phyloP scores from a whole-genome alignment of 2,888 invertebrate species.

The Listrodromus nycthemerus region DNA sequence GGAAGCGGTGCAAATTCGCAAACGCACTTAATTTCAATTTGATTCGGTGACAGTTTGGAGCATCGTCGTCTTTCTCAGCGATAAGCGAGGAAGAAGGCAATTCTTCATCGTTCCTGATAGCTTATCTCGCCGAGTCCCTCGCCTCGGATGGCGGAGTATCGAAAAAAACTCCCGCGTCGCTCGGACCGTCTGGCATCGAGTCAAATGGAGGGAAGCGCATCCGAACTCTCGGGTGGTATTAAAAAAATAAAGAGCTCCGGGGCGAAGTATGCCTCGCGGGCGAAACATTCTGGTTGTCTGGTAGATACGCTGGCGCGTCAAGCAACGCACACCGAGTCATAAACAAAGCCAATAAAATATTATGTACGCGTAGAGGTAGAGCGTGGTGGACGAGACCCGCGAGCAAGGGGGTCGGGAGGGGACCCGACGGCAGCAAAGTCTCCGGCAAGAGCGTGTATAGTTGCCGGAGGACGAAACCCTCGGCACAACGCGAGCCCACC shows the following conservation, averaged over 20 bases:
- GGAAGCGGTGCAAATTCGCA: neutral
- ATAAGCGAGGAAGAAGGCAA: neutral
- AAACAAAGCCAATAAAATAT: constrained; percentile 84
- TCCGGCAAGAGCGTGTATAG: constrained; percentile 66
- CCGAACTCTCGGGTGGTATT: constrained; percentile 37
- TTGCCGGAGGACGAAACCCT: constrained; percentile 50
- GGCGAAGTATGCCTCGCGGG: constrained; percentile 50
- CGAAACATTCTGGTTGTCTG: constrained; percentile 34
- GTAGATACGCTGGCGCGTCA: constrained; percentile 73
- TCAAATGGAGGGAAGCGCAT: constrained; percentile 19
- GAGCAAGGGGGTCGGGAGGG: constrained; percentile 49
- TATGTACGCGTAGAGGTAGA: constrained; percentile 74
- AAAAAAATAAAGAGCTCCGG: constrained; percentile 41
- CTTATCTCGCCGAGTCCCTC: neutral
- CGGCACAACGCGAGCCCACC: constrained; percentile 42
- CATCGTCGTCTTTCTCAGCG: too few species aligned
- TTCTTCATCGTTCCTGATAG: neutral
- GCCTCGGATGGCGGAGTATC: constrained; percentile 10
- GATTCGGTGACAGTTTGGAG: neutral
- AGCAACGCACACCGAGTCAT: constrained; percentile 78
- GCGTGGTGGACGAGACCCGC: constrained; percentile 21
- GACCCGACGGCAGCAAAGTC: constrained; percentile 70
- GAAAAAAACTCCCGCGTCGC: constrained; percentile 23
- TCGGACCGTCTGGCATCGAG: neutral
- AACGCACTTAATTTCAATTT: neutral